Evolutionary conservation across 2,113 vertebrate genomes (phyloP).

Genomic region (Rattus rattus): DNA sequence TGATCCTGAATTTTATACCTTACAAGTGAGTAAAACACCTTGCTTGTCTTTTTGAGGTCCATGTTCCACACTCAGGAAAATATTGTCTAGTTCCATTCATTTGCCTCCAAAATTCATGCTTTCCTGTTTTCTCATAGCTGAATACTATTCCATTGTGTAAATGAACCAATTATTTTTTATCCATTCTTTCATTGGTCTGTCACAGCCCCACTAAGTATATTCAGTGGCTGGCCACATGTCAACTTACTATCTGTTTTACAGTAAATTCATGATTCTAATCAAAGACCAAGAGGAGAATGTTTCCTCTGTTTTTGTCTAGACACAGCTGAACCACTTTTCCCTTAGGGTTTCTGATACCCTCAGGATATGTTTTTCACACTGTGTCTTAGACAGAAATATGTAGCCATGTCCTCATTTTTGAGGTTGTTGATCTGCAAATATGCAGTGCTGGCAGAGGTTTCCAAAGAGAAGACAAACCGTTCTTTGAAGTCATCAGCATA

Average conservation of each 20-base stretch:
- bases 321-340: neutral
- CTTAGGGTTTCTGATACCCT: neutral
- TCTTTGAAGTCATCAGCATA: neutral
- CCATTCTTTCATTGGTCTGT: too few species aligned
- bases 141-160: too few species aligned
- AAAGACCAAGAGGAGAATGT: rapidly evolving
- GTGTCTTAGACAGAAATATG: neutral
- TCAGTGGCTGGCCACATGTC: rapidly evolving
- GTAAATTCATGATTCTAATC: too few species aligned
- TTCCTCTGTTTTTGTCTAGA: too few species aligned
- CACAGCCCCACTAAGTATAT: rapidly evolving
- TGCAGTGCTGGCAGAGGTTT: neutral
- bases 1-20: too few species aligned
- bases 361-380: neutral
- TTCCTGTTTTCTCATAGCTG: too few species aligned
- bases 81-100: too few species aligned
- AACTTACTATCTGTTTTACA: neutral
- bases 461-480: neutral
- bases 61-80: too few species aligned
- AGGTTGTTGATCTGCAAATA: neutral
- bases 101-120: too few species aligned
- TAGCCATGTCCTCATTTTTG: neutral
- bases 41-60: too few species aligned
- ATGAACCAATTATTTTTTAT: too few species aligned
- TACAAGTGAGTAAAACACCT: too few species aligned